phyloP scores from a whole-genome alignment of 2,113 vertebrate species.

The Pseudorectes ferrugineus region DNA sequence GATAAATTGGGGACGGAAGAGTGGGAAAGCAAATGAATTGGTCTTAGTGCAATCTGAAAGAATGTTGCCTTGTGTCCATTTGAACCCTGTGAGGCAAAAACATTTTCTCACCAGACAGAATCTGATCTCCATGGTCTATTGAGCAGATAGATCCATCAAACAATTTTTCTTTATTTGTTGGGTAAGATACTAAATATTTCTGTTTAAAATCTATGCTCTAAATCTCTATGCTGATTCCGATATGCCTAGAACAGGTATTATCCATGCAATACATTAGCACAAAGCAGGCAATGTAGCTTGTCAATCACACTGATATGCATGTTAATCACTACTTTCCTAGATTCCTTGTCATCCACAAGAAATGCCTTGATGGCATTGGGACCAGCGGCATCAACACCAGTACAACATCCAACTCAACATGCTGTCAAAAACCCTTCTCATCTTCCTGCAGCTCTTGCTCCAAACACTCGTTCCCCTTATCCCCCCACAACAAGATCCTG shows the following conservation, averaged over 20 bases:
- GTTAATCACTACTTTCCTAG: conserved; percentile 68
- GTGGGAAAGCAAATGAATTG: neutral
- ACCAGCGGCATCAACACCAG: conserved; percentile 54
- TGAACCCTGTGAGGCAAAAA: neutral
- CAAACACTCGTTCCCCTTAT: conserved; percentile 40
- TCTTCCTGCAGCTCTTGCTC: conserved; percentile 59
- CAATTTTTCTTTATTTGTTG: neutral
- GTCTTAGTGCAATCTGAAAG: neutral
- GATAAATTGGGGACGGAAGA: neutral
- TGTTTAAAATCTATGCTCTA: neutral
- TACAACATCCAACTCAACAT: conserved; percentile 57
- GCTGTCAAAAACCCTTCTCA: conserved; percentile 61
- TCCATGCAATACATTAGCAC: conserved; percentile 14
- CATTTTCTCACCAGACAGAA: neutral
- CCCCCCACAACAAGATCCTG: conserved; percentile 42
- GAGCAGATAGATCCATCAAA: neutral
- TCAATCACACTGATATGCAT: conserved; percentile 62
- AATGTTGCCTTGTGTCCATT: neutral
- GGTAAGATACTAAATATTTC: conserved; percentile 2
- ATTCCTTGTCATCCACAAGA: conserved; percentile 67
- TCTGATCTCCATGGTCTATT: neutral
- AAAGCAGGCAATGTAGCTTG: conserved; percentile 28
- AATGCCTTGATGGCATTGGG: conserved; percentile 65
- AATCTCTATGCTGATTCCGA: neutral
- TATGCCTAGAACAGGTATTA: conserved; percentile 24